A percentile compares a stretch with the other conserved stretches of the same genome.
These are phyloP conservation scores for Malurus melanocephalus DNA, from an alignment of 2,113 vertebrate genomes.

Conservation along the genomic window DNA sequence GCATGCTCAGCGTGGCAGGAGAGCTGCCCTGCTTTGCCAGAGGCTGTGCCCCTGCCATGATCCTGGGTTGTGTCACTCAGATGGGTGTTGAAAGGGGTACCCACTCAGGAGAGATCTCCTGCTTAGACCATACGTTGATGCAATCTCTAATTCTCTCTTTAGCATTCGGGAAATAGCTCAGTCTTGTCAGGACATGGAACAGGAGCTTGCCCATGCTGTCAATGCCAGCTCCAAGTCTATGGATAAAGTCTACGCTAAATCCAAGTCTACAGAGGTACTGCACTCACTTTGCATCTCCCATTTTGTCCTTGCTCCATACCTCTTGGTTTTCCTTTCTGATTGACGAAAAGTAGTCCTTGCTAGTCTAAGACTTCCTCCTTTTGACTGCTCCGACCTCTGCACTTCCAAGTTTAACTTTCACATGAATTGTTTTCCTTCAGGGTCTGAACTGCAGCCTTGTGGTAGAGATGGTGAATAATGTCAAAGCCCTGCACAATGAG, in stretches of 20 bases:
- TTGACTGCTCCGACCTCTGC: background rate
- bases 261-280: slow-evolving; percentile 82
- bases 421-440: slow-evolving; percentile 63
- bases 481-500: slow-evolving; percentile 91
- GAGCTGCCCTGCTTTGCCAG: background rate
- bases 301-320: background rate
- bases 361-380: background rate
- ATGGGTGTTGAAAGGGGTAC: background rate
- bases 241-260: slow-evolving; percentile 90
- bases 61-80: background rate
- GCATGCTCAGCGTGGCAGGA: background rate
- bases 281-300: background rate
- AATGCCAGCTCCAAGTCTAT: slow-evolving; percentile 96
- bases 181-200: slow-evolving; percentile 88
- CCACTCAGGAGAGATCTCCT: background rate
- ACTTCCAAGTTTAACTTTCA: background rate
- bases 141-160: background rate
- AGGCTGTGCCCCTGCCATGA: background rate
- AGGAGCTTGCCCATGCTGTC: slow-evolving; percentile 95
- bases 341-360: background rate
- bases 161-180: slow-evolving; percentile 94
- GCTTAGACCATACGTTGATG: slow-evolving; percentile 2
- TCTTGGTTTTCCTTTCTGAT: background rate
- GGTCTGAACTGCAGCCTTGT: slow-evolving; percentile 84
- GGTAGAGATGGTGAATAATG: slow-evolving; percentile 88